Percentiles rank a stretch among this genome's conserved stretches.
Conservation (phyloP, 2,113 vertebrate genomes). For the Phalacrocorax carbo region DNA sequence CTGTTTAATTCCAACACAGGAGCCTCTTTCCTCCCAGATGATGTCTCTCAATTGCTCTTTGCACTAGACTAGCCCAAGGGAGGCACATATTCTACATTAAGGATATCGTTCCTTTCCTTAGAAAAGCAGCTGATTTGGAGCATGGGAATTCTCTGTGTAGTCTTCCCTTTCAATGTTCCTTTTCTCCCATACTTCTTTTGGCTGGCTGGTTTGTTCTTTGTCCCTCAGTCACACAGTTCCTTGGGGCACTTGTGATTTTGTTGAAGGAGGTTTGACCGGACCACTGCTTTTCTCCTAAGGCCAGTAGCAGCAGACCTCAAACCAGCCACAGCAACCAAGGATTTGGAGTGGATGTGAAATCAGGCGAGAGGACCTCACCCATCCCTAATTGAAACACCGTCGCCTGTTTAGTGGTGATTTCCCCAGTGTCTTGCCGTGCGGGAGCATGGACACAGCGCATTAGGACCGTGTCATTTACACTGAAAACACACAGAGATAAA, state of each 20-base stretch:
- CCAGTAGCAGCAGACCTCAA: not conserved
- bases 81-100: conserved; percentile 36
- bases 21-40: conserved; percentile 44
- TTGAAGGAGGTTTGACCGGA: not conserved
- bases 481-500: not conserved
- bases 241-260: not conserved
- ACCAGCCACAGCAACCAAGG: not conserved
- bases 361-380: not conserved
- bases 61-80: conserved; percentile 46
- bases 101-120: conserved; percentile 6
- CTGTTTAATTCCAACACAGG: conserved; percentile 30
- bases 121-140: not conserved
- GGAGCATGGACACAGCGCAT: not conserved
- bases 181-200: not conserved
- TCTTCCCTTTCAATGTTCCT: not conserved
- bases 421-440: not conserved
- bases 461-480: not conserved
- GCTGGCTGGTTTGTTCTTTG: not conserved
- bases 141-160: not conserved
- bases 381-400: not conserved
- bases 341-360: not conserved
- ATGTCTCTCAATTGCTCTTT: conserved; percentile 49
- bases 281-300: not conserved
- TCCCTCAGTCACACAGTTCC: not conserved
- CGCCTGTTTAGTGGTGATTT: not conserved